phyloP scores from a whole-genome alignment of 2,113 vertebrate species.

The Albula goreensis region DNA sequence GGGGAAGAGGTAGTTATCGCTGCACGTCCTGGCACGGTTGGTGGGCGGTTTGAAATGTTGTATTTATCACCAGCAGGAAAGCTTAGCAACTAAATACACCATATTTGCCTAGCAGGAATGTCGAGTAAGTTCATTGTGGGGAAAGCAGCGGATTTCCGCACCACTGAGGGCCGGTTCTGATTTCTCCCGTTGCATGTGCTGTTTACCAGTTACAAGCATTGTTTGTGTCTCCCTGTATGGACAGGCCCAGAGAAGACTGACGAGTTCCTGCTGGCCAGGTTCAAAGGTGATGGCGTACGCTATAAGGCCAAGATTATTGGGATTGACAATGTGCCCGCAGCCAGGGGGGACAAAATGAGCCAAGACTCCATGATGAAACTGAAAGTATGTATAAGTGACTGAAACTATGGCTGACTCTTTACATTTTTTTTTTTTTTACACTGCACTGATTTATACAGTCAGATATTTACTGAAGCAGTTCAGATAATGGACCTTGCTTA shows the following conservation, averaged over 20 bases:
- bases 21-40: neutral
- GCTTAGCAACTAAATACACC: neutral
- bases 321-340: conserved; percentile 86
- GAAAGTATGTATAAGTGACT: conserved; percentile 72
- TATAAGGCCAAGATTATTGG: conserved; percentile 97
- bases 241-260: conserved; percentile 87
- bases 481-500: too few relatives aligned
- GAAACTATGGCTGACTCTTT: too few relatives aligned
- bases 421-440: too few relatives aligned
- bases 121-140: neutral
- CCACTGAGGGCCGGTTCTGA: neutral
- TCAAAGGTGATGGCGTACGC: conserved; percentile 90
- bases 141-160: neutral
- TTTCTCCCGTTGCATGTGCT: neutral
- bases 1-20: conserved; percentile 2
- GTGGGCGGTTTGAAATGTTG: neutral
- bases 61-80: neutral
- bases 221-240: neutral
- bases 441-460: too few relatives aligned
- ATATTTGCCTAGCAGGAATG: neutral
- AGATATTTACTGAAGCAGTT: too few relatives aligned
- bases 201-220: neutral
- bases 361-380: conserved; percentile 99
- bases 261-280: conserved; percentile 86
- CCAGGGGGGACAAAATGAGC: conserved; percentile 95